Evolutionary conservation across 53 echinoderm and acorn worm species (phyloP).

Genomic region (Zoroaster sp.): DNA sequence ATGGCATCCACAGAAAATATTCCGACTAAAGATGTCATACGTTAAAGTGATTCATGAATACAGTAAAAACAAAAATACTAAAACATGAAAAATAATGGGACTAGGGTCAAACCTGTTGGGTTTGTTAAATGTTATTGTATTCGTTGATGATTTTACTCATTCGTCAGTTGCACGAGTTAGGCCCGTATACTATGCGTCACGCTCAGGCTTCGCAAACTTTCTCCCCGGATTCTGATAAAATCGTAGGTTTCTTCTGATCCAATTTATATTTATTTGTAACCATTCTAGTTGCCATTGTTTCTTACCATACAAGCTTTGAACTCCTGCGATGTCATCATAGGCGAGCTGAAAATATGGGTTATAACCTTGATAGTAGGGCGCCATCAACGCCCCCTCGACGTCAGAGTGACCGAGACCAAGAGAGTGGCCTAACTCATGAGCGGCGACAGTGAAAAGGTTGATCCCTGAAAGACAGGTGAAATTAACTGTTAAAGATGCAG

Average conservation of each 20-base stretch:
- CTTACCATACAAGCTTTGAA: conserved; percentile 79
- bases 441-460: conserved; percentile 74
- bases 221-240: no score
- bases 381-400: conserved; percentile 70
- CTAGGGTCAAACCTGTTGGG: no score
- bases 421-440: conserved; percentile 86
- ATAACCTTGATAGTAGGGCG: conserved; percentile 87
- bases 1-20: no score
- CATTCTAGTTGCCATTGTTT: background rate
- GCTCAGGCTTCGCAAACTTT: no score
- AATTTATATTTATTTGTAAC: background rate
- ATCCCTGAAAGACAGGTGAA: conserved; percentile 1
- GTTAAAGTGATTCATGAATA: no score
- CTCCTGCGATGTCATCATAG: conserved; percentile 65
- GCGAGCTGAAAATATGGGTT: conserved; percentile 58
- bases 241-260: background rate
- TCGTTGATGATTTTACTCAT: no score
- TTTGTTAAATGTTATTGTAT: no score
- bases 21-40: no score
- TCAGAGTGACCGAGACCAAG: conserved; percentile 82
- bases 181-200: no score
- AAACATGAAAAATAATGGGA: no score
- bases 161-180: no score
- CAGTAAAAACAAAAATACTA: no score
- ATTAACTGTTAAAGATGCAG: background rate